Base-by-base conservation (phyloP, 2,888 invertebrate species). In the Epirrhoe alternata region DNA sequence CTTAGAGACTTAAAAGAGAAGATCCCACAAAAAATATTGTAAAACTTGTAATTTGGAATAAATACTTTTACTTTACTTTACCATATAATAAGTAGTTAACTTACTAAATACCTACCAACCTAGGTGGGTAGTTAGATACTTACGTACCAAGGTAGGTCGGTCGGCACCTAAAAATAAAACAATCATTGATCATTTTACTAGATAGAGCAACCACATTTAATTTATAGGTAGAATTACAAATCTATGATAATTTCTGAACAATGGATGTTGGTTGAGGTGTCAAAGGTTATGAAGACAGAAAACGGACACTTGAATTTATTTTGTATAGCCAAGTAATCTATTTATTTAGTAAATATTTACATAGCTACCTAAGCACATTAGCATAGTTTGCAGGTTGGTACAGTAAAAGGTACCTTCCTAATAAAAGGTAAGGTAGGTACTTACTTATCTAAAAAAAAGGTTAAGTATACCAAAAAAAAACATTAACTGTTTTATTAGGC, bases 211-310 rank as follows among this genome's bases (percentile, higher is more conserved):
- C 47, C 31, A 31, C 17, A 24, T 24, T 24, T 24, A 24, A 24
- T 24, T 8, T 10, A 7, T 38, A 38, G 12, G 5, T 50, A 50
- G 35, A 50, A 33, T 50, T 50, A 58, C 33, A 60, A 38, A 42
- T 59, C 31, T 30, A 54, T 55, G 35, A 8, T 33, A 50, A 61
- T 53, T 52, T 42, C 56, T 57, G 57, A 12, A 63, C 63, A 63
- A 63, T 63, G 63, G 57, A 30, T 12, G 38, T 38, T 12, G 16
- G 38, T 38, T 12, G 16, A 14, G 6, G 33, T 24, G 63, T 53
- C 63, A 63, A 57, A 56, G 56, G 62, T 45, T 55, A 42, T 5
- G 24, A 6, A 8, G 17, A 10, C 53, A 56, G 61, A 50, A 62
- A 38, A 42, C 42, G 47, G 38, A 45, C 45, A 12, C n/a, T n/a